Evolutionary conservation across 2,888 invertebrate genomes (phyloP).

Genomic region (Eupsilia transversa): DNA sequence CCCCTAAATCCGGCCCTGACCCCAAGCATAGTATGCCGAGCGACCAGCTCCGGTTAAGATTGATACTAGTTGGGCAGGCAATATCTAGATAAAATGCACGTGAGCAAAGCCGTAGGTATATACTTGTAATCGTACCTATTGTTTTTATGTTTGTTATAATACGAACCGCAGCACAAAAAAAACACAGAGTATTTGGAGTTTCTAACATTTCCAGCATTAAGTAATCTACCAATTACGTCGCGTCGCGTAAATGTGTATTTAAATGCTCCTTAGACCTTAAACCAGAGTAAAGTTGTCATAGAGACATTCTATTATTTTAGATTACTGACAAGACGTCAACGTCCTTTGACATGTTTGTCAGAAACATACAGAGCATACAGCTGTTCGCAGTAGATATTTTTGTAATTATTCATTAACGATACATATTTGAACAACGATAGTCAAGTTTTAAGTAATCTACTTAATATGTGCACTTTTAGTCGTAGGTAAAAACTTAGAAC

Average conservation of each 20-base stretch:
- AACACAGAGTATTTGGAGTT: neutral
- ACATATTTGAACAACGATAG: conserved; percentile 21
- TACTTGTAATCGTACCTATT: neutral
- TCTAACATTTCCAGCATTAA: neutral
- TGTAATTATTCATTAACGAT: conserved; percentile 15
- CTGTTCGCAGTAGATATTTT: conserved; percentile 26
- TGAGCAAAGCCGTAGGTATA: neutral
- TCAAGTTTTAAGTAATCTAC: conserved; percentile 37
- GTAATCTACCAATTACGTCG: neutral
- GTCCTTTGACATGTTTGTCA: conserved; percentile 28
- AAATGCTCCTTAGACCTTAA: neutral
- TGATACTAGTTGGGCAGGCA: neutral
- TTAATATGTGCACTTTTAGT: conserved; percentile 51
- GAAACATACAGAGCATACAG: conserved; percentile 7
- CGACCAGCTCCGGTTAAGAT: neutral
- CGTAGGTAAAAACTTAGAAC: conserved; percentile 47
- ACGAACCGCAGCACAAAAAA: neutral
- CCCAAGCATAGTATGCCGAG: too few species aligned
- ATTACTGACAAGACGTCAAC: conserved; percentile 12
- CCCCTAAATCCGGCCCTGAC: too few species aligned
- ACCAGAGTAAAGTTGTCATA: conserved; percentile 16
- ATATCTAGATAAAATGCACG: neutral
- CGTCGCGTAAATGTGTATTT: neutral
- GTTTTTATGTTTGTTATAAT: neutral
- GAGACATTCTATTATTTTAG: neutral